phyloP scores from a whole-genome alignment of 1,140 invertebrate genomes.

The Atta cephalotes region DNA sequence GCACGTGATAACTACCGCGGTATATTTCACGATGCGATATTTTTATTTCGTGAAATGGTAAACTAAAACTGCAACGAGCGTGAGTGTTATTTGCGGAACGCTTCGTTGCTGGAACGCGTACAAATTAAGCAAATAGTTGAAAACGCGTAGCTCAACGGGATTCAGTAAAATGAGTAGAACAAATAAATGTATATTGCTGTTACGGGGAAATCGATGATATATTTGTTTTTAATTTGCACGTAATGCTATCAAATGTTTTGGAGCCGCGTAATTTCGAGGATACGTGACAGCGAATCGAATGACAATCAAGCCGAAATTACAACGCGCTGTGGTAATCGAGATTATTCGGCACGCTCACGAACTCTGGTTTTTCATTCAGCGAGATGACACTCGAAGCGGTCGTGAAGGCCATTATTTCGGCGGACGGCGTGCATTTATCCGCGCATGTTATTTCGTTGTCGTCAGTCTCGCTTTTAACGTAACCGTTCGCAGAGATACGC shows the following conservation, averaged over 20 bases:
- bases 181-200: constrained; percentile 46
- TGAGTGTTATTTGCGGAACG: constrained; percentile 52
- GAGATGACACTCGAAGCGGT: constrained; percentile 59
- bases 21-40: constrained; percentile 53
- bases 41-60: constrained; percentile 49
- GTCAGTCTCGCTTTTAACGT: constrained; percentile 36
- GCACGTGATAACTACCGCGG: constrained; percentile 44
- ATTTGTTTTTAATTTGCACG: constrained; percentile 62
- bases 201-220: constrained; percentile 49
- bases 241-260: constrained; percentile 60
- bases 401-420: constrained; percentile 53
- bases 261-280: constrained; percentile 50
- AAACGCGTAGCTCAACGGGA: constrained; percentile 39
- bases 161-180: constrained; percentile 8
- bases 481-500: constrained; percentile 33
- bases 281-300: constrained; percentile 61
- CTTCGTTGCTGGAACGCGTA: constrained; percentile 25
- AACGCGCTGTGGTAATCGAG: constrained; percentile 55
- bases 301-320: constrained; percentile 63
- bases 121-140: constrained; percentile 63
- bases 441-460: constrained; percentile 48
- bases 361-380: constrained; percentile 56
- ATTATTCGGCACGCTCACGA: constrained; percentile 44
- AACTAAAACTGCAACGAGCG: constrained; percentile 37
- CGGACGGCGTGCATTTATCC: constrained; percentile 46